phyloP scores from a whole-genome alignment of 2,888 invertebrate genomes.

The Drosophila testacea region DNA sequence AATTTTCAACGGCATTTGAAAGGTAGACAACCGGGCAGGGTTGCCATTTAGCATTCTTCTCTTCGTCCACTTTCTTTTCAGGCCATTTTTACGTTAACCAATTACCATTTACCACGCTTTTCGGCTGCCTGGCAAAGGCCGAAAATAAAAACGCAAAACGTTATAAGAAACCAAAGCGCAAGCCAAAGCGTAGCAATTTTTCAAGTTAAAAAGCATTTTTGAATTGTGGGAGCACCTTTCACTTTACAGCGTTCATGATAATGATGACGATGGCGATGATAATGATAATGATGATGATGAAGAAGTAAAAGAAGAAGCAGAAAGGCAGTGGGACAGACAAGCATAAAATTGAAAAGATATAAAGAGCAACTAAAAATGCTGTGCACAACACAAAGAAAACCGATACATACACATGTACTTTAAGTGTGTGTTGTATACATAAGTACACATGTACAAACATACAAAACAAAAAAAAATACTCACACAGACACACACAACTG shows the following conservation, averaged over 20 bases:
- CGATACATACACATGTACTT: constrained; percentile 42
- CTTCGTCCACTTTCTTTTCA: constrained; percentile 63
- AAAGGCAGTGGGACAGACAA: constrained; percentile 37
- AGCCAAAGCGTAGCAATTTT: constrained; percentile 77
- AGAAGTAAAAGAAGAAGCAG: constrained; percentile 32
- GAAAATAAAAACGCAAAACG: constrained; percentile 41
- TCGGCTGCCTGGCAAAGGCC: constrained; percentile 47
- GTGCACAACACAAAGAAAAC: constrained; percentile 77
- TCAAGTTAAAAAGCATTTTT: constrained; percentile 78
- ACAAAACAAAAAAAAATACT: constrained; percentile 22
- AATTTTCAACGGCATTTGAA: constrained; percentile 36
- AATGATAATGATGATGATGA: constrained; percentile 29
- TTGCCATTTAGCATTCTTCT: constrained; percentile 55
- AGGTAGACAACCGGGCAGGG: constrained; percentile 29
- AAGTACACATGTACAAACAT: constrained; percentile 36
- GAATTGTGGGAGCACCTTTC: constrained; percentile 83
- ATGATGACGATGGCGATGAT: constrained; percentile 25
- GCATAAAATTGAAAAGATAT: constrained; percentile 73
- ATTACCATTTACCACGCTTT: constrained; percentile 74
- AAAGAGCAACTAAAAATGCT: constrained; percentile 77
- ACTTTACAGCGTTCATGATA: constrained; percentile 65
- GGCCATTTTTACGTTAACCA: constrained; percentile 62
- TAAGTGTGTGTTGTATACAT: constrained; percentile 10
- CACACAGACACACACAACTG: constrained; percentile 32
- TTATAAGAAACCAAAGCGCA: constrained; percentile 55